Percentiles rank a stretch among this genome's conserved stretches.
Conservation (phyloP, 2,888 invertebrate species). For the Thumatha senex region DNA sequence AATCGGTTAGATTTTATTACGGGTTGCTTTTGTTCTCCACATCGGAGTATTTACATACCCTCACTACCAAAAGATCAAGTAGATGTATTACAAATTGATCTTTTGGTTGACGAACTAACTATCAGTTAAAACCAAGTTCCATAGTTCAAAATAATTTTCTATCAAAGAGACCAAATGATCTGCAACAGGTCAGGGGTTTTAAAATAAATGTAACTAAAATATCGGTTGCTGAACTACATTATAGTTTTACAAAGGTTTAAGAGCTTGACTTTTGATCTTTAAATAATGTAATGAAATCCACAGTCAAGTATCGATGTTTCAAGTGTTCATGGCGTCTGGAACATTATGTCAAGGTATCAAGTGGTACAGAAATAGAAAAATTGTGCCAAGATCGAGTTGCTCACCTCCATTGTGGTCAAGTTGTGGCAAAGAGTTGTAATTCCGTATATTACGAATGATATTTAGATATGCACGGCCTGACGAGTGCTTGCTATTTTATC, state of each 20-base stretch:
- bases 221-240: background rate
- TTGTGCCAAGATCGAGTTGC: conserved; percentile 42
- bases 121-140: too few relatives aligned
- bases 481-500: too few relatives aligned
- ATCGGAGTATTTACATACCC: too few relatives aligned
- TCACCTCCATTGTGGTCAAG: conserved; percentile 37
- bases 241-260: conserved; percentile 12
- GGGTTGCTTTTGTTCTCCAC: too few relatives aligned
- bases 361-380: conserved; percentile 43
- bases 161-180: too few relatives aligned
- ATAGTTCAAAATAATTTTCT: too few relatives aligned
- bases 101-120: too few relatives aligned
- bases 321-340: conserved; percentile 20
- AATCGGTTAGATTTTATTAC: too few relatives aligned
- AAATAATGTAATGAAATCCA: conserved; percentile 22
- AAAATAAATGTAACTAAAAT: background rate
- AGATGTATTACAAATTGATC: too few relatives aligned
- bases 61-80: too few relatives aligned
- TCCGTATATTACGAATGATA: conserved; percentile 24
- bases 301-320: conserved; percentile 13
- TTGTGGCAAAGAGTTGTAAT: conserved; percentile 32
- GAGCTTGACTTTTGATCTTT: conserved; percentile 33
- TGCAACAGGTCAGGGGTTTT: background rate
- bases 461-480: too few relatives aligned
- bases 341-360: conserved; percentile 29